phyloP scores from a whole-genome alignment of 2,113 vertebrate genomes.

The Megaleporinus macrocephalus region DNA sequence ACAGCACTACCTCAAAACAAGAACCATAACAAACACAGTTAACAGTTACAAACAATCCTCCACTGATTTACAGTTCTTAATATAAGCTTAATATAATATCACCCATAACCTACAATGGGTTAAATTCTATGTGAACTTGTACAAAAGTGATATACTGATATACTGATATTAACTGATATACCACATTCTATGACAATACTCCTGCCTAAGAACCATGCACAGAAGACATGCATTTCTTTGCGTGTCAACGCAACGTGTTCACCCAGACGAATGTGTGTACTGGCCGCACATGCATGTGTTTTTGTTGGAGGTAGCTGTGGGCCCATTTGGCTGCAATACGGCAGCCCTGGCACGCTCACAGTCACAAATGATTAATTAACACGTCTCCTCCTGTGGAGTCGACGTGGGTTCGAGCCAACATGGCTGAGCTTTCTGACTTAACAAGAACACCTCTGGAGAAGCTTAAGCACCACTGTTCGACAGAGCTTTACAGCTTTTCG shows the following conservation, averaged over 20 bases:
- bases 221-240: not conserved
- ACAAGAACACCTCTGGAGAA: constrained; percentile 45
- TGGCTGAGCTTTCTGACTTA: constrained; percentile 36
- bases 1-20: too few relatives aligned
- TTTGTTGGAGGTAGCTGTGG: constrained; percentile 45
- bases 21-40: too few relatives aligned
- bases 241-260: not conserved
- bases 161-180: too few relatives aligned
- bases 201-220: too few relatives aligned
- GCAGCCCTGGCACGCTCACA: constrained; percentile 44
- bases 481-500: not conserved
- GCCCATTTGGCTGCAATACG: constrained; percentile 47
- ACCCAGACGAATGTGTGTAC: constrained; percentile 29
- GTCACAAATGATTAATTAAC: constrained; percentile 62
- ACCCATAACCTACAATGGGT: not conserved
- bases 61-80: too few relatives aligned
- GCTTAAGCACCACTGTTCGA: constrained; percentile 17
- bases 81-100: not conserved
- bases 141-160: not conserved
- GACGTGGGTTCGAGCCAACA: constrained; percentile 37
- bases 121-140: not conserved
- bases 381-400: constrained; percentile 50
- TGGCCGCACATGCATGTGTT: constrained; percentile 28
- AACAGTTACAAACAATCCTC: too few relatives aligned
- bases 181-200: not conserved